These are phyloP conservation scores for Kryphioiulus occultus DNA, from an alignment of 2,888 invertebrate genomes.

Conservation along the genomic window DNA sequence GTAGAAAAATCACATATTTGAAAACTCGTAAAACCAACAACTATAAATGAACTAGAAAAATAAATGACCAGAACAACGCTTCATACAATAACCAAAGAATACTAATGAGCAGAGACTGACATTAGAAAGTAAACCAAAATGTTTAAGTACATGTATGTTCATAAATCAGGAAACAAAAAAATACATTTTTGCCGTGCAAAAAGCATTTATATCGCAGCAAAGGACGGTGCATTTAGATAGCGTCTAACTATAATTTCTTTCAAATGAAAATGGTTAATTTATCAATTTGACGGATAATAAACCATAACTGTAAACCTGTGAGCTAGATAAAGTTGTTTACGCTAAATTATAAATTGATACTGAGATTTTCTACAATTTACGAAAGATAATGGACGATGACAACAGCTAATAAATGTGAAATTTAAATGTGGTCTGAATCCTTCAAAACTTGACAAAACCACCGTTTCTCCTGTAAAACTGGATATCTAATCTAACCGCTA, in stretches of 20 bases:
- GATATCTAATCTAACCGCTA: not conserved
- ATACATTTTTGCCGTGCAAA: not conserved
- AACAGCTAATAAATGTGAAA: not conserved
- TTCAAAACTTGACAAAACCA: not conserved
- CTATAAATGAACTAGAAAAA: too few relatives aligned
- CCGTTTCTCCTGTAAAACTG: not conserved
- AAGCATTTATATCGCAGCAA: not conserved
- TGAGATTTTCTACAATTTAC: not conserved
- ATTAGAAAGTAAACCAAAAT: not conserved
- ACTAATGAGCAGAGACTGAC: not conserved
- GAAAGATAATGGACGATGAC: not conserved
- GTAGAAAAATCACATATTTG: not conserved
- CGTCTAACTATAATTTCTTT: not conserved
- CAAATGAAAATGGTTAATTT: not conserved
- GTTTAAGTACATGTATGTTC: not conserved
- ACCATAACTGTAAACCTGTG: not conserved
- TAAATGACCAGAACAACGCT: not conserved
- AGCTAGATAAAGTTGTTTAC: not conserved
- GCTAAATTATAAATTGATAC: not conserved
- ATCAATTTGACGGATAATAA: not conserved
- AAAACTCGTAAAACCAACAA: not conserved
- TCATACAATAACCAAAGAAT: not conserved
- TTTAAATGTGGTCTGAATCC: not conserved
- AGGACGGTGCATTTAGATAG: not conserved
- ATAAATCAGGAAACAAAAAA: not conserved